These are phyloP conservation scores for Callipepla squamata DNA, from an alignment of 2,113 vertebrate genomes.

Conservation along the genomic window DNA sequence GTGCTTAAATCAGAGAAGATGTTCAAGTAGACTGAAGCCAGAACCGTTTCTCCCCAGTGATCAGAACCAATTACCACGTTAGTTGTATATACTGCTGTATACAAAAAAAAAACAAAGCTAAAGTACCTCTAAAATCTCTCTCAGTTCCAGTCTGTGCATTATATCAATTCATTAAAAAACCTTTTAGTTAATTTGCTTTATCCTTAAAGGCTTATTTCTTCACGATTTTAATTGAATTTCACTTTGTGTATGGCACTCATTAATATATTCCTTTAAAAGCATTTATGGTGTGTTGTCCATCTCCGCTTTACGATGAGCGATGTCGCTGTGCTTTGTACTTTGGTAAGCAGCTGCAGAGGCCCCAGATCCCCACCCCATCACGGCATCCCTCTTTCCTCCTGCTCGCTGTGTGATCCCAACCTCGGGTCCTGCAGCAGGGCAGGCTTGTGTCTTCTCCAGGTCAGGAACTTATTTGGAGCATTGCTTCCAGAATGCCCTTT, in stretches of 20 bases:
- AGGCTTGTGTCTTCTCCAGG: too few relatives aligned
- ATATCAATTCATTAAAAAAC: conserved; percentile 48
- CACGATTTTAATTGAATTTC: conserved; percentile 62
- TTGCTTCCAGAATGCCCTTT: too few relatives aligned
- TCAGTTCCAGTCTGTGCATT: conserved; percentile 2
- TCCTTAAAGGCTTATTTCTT: conserved; percentile 50
- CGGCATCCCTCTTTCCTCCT: neutral
- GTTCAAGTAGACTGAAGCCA: neutral
- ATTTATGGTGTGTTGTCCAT: conserved; percentile 39
- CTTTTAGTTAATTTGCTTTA: conserved; percentile 60
- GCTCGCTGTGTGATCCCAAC: too few relatives aligned
- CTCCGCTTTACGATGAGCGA: conserved; percentile 29
- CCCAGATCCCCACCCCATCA: neutral
- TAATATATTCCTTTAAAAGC: conserved; percentile 50
- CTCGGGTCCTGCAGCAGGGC: too few relatives aligned
- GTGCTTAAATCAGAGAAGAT: neutral
- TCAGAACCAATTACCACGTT: conserved; percentile 50
- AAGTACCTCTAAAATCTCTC: conserved; percentile 47
- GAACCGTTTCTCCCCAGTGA: neutral
- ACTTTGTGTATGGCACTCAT: conserved; percentile 15
- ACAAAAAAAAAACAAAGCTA: neutral
- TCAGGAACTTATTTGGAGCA: too few relatives aligned
- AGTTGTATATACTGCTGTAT: neutral
- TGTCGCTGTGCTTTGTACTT: conserved; percentile 3
- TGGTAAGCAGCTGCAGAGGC: neutral